Conservation (phyloP, 2,797 vertebrate species). For the Ptychobarbus kaznakovi region DNA sequence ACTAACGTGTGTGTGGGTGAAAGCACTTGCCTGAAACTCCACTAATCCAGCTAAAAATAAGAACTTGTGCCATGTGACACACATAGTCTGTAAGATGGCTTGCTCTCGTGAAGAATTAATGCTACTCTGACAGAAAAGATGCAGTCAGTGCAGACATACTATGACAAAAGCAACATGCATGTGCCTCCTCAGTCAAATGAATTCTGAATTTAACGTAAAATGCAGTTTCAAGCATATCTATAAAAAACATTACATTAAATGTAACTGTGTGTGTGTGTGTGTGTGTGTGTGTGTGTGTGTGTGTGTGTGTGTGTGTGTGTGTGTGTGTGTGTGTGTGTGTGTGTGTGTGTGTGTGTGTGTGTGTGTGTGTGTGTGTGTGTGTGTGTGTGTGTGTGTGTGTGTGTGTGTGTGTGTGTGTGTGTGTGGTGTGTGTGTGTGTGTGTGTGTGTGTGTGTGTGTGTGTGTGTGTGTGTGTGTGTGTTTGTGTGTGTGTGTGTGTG, state of each 20-base stretch:
- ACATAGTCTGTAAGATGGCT: constrained; percentile 50
- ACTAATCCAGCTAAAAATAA: constrained; percentile 62
- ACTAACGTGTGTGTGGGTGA: constrained; percentile 44
- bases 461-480: too few species aligned
- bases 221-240: not conserved
- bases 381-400: too few species aligned
- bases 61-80: constrained; percentile 58
- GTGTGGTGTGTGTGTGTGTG: too few species aligned
- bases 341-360: too few species aligned
- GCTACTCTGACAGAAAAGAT: constrained; percentile 32
- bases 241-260: not conserved
- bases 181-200: not conserved
- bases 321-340: too few species aligned
- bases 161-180: not conserved
- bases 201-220: not conserved
- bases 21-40: constrained; percentile 55
- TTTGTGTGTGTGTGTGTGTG: too few species aligned
- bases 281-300: too few species aligned
- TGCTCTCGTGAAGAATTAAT: constrained; percentile 15
- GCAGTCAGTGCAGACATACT: constrained; percentile 16
- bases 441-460: too few species aligned
- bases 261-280: too few species aligned
- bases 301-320: too few species aligned
- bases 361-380: too few species aligned
- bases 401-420: too few species aligned